A percentile compares a stretch with the other conserved stretches of the same genome.
phyloP scores from a whole-genome alignment of 2,113 vertebrate species.

The Lophotis ruficrista region DNA sequence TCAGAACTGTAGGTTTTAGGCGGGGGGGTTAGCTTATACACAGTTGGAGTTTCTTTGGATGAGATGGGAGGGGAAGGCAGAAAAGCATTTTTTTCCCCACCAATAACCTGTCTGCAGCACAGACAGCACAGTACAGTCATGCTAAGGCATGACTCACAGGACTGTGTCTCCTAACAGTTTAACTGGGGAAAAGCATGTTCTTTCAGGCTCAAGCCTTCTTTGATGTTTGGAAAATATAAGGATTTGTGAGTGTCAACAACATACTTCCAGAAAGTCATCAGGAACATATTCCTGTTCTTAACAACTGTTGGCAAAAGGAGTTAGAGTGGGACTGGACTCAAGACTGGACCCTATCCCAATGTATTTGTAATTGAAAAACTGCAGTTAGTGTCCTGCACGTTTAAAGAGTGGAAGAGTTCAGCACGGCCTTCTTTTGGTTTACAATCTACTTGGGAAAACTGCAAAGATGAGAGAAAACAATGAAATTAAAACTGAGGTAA shows the following conservation, averaged over 20 bases:
- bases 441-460: background rate
- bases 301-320: background rate
- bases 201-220: background rate
- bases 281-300: background rate
- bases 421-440: background rate
- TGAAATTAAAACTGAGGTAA: background rate
- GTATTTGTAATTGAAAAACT: background rate
- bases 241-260: background rate
- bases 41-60: background rate
- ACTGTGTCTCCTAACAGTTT: background rate
- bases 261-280: background rate
- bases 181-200: background rate
- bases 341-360: background rate
- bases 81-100: background rate
- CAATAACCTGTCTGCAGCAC: background rate
- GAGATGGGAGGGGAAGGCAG: background rate
- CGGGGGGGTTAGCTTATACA: background rate
- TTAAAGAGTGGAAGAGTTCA: background rate
- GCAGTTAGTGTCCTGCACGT: background rate
- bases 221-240: background rate
- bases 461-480: background rate
- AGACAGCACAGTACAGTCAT: background rate
- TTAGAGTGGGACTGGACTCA: background rate
- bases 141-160: background rate
- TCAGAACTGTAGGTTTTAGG: background rate